phyloP scores from a whole-genome alignment of 2,888 invertebrate genomes.

The Nomada fucata region DNA sequence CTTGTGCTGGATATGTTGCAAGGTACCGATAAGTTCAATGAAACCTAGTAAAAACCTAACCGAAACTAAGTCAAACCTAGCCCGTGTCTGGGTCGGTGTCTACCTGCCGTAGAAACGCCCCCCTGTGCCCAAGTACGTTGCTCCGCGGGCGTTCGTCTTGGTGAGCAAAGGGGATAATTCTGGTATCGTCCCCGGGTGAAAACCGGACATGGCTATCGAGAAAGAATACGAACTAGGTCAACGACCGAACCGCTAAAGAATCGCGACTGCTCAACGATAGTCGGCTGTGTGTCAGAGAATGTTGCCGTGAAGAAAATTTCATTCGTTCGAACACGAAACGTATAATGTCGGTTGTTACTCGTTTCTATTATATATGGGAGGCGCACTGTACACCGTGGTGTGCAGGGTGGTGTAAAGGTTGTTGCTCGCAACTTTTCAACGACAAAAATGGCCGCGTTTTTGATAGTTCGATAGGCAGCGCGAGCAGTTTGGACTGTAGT shows the following conservation, averaged over 20 bases:
- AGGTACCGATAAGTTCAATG: no score
- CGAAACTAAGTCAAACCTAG: no score
- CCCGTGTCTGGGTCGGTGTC: background rate
- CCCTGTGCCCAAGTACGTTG: background rate
- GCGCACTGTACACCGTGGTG: no score
- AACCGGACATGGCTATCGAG: constrained; percentile 56
- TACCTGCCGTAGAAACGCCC: background rate
- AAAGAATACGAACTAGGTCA: constrained; percentile 58
- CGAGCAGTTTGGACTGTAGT: background rate
- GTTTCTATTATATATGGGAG: no score
- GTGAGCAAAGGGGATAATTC: constrained; percentile 51
- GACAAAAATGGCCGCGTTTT: no score
- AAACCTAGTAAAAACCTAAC: no score
- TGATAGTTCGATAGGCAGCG: background rate
- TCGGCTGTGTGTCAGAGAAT: constrained; percentile 46
- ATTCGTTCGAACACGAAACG: constrained; percentile 27
- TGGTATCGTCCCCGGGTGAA: constrained; percentile 52
- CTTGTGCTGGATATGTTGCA: no score
- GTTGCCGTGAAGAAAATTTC: constrained; percentile 31
- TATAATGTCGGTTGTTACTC: constrained; percentile 2
- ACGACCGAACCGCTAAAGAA: constrained; percentile 56
- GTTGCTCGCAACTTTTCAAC: no score
- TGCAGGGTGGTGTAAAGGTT: no score
- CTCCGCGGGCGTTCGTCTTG: constrained; percentile 3
- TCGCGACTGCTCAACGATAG: constrained; percentile 48